Base-by-base conservation (phyloP, 2,113 vertebrate genomes). In the Upupa epops region DNA sequence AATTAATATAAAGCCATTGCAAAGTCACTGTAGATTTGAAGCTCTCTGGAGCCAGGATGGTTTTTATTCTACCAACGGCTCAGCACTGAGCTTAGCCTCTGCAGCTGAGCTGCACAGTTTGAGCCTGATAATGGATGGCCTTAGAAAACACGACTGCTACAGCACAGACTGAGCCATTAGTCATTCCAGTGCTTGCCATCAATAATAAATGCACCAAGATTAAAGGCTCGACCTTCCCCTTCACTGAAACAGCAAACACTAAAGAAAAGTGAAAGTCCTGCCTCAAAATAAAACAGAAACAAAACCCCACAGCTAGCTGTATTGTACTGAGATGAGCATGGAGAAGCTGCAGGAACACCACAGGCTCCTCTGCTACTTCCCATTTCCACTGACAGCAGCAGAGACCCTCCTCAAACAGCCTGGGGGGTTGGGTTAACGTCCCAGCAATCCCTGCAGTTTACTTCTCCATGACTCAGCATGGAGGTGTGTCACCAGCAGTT, bases 31-130 rank as follows among this genome's bases (percentile, higher is more conserved):
- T 2, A 73, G 68, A 13, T 86, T 31, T 26, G 59, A 28, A 34
- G 4, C 1, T 8, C 46, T 85, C 42, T 60, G 65, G 40, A 75
- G 26, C 0, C 26, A 59, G 40, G 28, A 40, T 70, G 51, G 34
- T 61, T 78, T n/a, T 81, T 64, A n/a, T 61, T 52, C 36, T 28
- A 28, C 52, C 12, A 45, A 13, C 2, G 75, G 22, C 42, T 36
- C 42, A 45, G 8, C 20, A 25, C 21, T 0, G 2, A 31, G 60
- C 58, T 68, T 3, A 36, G 49, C 21, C 28, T 79, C 36, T 29
- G 36, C 4, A 5, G 10, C 34, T 12, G 40, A 1, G 1, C 37
- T 1, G 1, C 9, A 0, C 0, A 4, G 17, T 70, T 60, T 9
- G 31, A 52, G 45, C 32, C 51, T 19, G 24, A 5, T 56, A 61